Base-by-base conservation (phyloP, 2,797 vertebrate genomes). In the Pagetopsis macropterus region DNA sequence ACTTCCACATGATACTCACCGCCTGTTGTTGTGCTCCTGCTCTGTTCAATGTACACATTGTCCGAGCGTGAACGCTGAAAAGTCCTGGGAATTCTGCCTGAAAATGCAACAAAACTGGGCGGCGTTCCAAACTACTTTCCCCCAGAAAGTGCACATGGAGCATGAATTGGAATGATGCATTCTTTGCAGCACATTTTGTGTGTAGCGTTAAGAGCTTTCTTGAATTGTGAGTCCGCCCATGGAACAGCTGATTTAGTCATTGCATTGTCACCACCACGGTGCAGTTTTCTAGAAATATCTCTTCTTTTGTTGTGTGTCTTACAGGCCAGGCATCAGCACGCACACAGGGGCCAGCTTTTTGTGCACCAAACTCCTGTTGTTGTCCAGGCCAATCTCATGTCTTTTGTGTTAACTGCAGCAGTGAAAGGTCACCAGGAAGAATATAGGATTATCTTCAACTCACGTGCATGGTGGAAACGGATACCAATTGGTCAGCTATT, bases 1-100 rank as follows among this genome's bases (percentile, higher is more conserved):
- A 84, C 89, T 23, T 23, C 23, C 3, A 27, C 23, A 89, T 89
- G 87, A 90, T 84, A 52, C 75, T 74, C 75, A 5, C 70, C 48
- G 79, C 71, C 69, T 63, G 79, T 85, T 63, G 79, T 85, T 85
- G 81, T 82, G 67, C 61, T 79, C 61, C 43, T n/a, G 66, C 64
- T 66, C 70, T 50, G 33, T 76, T 90, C 85, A 92, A 86, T 91
- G 83, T 84, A 52, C 80, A 88, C 81, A 85, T 91, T 91, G 92
- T 93, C 76, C 8, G 2, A 46, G 50, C 9, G 61, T 65, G 78
- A 89, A 81, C 50, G 4, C 79, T 69, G 83, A 85, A 79, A 80
- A 68, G 75, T 79, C 81, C 76, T 76, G 81, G 84, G 81, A 87
- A 83, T 69, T 71, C 81, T 78, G 75, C 2, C n/a, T 70, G 49